These are phyloP conservation scores for Craseonycteris thonglongyai DNA, from an alignment of 2,113 vertebrate genomes.

Conservation along the genomic window DNA sequence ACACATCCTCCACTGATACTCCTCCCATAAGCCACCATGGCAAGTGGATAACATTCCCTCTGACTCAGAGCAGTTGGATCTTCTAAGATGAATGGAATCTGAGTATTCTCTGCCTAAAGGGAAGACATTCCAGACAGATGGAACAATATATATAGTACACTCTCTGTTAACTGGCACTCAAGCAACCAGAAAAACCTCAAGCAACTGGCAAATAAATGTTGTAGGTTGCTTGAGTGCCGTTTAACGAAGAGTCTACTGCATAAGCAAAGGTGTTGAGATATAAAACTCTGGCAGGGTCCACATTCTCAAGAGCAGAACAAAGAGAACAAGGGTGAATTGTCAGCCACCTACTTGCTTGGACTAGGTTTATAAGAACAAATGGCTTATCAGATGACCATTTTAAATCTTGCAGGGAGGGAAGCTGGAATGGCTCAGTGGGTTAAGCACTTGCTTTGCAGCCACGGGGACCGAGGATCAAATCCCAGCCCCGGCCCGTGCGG, in stretches of 20 bases:
- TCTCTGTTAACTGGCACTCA: no score
- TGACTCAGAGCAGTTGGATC: conserved; percentile 40
- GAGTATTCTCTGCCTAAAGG: neutral
- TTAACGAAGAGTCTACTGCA: no score
- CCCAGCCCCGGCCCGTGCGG: no score
- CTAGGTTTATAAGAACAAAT: neutral
- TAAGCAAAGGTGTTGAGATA: neutral
- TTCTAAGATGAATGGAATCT: conserved; percentile 12
- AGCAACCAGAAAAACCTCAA: no score
- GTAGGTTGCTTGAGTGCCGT: no score
- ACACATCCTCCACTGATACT: neutral
- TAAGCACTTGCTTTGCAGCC: no score
- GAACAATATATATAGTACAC: neutral
- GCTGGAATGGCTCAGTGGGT: no score
- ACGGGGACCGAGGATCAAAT: no score
- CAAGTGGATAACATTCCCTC: conserved; percentile 14
- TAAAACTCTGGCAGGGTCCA: neutral
- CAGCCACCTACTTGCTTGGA: neutral
- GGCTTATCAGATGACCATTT: neutral
- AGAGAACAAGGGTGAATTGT: neutral
- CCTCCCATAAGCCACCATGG: neutral
- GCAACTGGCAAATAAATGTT: no score
- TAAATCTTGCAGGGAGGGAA: no score
- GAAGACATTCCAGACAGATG: neutral
- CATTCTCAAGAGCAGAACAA: neutral